These are phyloP conservation scores for Notiomystis cincta DNA, from an alignment of 2,113 vertebrate genomes.

Conservation along the genomic window DNA sequence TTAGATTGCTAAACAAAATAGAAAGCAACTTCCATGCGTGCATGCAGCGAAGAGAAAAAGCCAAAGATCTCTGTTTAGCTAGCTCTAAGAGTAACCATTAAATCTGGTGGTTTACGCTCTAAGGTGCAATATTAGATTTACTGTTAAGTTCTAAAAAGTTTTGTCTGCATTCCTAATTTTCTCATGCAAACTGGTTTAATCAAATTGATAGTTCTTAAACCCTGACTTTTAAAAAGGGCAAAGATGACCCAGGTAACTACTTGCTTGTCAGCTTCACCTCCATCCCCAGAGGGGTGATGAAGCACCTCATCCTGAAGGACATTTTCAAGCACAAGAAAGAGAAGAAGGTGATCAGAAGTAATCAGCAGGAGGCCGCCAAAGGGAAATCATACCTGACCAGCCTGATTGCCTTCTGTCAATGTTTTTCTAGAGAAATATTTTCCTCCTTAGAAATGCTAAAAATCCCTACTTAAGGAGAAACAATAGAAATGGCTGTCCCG, in stretches of 20 bases:
- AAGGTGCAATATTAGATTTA: not conserved
- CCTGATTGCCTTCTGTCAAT: not conserved
- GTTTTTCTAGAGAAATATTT: too few relatives aligned
- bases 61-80: not conserved
- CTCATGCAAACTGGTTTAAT: slow-evolving; percentile 18
- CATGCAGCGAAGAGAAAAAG: not conserved
- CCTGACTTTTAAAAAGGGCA: not conserved
- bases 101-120: slow-evolving; percentile 19
- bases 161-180: not conserved
- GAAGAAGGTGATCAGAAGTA: not conserved
- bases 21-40: not conserved
- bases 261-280: too few relatives aligned
- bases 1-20: not conserved
- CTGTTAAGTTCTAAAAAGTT: not conserved
- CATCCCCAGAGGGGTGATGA: not conserved
- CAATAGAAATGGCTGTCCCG: too few relatives aligned
- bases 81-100: not conserved
- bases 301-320: not conserved
- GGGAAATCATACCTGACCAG: not conserved
- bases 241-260: too few relatives aligned
- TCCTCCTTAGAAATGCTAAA: too few relatives aligned
- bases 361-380: not conserved
- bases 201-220: not conserved
- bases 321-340: not conserved
- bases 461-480: too few relatives aligned